phyloP scores from a whole-genome alignment of 2,888 invertebrate species.

The Spisula subtruncata region DNA sequence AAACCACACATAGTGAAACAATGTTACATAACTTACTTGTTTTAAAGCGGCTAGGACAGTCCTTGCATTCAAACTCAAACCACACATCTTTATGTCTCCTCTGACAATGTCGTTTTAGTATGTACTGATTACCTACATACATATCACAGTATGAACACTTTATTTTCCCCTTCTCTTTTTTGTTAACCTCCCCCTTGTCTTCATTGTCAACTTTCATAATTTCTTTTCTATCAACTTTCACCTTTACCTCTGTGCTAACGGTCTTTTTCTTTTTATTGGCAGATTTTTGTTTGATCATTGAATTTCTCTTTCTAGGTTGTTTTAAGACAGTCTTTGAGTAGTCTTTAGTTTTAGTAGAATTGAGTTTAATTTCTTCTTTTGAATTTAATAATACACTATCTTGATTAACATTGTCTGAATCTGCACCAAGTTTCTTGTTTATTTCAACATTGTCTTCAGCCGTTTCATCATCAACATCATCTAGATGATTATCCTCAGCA shows the following conservation, averaged over 20 bases:
- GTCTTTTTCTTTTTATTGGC: not conserved
- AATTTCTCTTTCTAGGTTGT: not conserved
- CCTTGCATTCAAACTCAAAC: conserved; percentile 46
- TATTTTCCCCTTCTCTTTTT: conserved; percentile 7
- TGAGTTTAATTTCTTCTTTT: too few species aligned
- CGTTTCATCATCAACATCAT: not conserved
- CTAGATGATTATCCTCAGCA: not conserved
- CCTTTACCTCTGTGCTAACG: not conserved
- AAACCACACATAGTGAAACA: conserved; percentile 18
- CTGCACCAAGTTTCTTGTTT: too few species aligned
- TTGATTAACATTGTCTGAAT: too few species aligned
- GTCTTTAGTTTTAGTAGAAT: too few species aligned
- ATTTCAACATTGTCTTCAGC: not conserved
- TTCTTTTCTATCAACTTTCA: not conserved
- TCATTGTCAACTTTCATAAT: not conserved
- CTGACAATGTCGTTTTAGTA: conserved; percentile 43
- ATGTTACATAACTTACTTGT: conserved; percentile 26
- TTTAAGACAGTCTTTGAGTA: not conserved
- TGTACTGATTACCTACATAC: conserved; percentile 23
- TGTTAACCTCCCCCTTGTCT: not conserved
- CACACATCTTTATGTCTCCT: conserved; percentile 39
- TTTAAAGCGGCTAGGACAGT: conserved; percentile 39
- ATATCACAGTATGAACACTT: conserved; percentile 35
- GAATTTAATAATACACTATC: too few species aligned
- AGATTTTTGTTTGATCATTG: not conserved